Percentiles rank a stretch among this genome's conserved stretches.
phyloP scores from a whole-genome alignment of 2,888 invertebrate species.

The Laothoe populi region DNA sequence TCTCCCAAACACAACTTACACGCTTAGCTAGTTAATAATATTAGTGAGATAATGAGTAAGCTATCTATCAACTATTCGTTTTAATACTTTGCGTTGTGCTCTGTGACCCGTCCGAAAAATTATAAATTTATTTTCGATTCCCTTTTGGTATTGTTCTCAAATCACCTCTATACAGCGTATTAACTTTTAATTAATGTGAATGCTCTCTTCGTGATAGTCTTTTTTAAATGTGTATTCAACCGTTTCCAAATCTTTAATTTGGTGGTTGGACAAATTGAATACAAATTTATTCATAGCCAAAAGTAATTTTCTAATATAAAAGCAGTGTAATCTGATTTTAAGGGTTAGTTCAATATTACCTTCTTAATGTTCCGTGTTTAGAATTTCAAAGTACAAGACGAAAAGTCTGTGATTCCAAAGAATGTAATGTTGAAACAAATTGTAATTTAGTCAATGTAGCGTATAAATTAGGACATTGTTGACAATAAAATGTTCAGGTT shows the following conservation, averaged over 20 bases:
- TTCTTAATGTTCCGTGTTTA: neutral
- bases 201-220: neutral
- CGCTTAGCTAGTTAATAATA: no score
- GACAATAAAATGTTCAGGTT: neutral
- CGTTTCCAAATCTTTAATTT: neutral
- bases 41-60: no score
- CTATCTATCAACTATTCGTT: no score
- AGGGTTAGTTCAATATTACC: neutral
- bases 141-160: no score
- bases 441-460: neutral
- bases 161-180: no score
- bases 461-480: neutral
- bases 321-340: constrained; percentile 1
- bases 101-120: no score
- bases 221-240: neutral
- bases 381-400: neutral
- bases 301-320: constrained; percentile 7
- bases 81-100: no score
- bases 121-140: no score
- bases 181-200: no score
- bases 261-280: neutral
- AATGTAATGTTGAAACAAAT: neutral
- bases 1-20: no score
- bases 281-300: constrained; percentile 17
- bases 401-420: neutral